Conservation (phyloP, 2,113 vertebrate species). For the Orthonyx spaldingii region DNA sequence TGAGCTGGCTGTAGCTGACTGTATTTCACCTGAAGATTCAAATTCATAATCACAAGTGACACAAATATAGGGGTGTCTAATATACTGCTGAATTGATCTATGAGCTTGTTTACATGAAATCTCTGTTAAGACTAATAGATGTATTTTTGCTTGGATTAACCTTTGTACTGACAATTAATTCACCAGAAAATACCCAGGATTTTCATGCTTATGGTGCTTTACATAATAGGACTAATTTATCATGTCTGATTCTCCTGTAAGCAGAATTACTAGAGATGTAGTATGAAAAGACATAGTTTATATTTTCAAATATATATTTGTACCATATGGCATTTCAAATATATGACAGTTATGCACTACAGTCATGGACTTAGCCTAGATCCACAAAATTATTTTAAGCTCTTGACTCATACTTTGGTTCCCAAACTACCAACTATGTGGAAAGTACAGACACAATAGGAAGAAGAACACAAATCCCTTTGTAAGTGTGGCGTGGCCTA, state of each 20-base stretch:
- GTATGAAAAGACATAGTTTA: not conserved
- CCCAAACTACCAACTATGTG: not conserved
- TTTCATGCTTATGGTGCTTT: not conserved
- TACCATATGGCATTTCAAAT: not conserved
- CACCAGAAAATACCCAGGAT: constrained; percentile 21
- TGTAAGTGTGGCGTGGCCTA: not conserved
- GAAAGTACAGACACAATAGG: not conserved
- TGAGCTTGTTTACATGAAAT: constrained; percentile 30
- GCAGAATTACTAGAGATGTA: not conserved
- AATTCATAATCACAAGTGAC: constrained; percentile 61
- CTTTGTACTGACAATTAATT: constrained; percentile 26
- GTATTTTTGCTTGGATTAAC: constrained; percentile 45
- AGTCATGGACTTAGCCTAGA: not conserved
- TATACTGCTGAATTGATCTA: constrained; percentile 50
- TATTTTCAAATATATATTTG: not conserved
- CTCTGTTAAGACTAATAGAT: constrained; percentile 48
- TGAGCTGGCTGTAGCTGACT: constrained; percentile 53
- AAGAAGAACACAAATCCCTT: not conserved
- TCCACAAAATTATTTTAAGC: not conserved
- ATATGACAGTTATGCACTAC: not conserved
- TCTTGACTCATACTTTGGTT: not conserved
- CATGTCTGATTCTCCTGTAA: not conserved
- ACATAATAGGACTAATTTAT: not conserved
- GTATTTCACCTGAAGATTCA: constrained; percentile 60
- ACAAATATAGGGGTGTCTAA: constrained; percentile 57